These are phyloP conservation scores for Turdus rufiventris DNA, from an alignment of 2,113 vertebrate genomes.

Conservation along the genomic window DNA sequence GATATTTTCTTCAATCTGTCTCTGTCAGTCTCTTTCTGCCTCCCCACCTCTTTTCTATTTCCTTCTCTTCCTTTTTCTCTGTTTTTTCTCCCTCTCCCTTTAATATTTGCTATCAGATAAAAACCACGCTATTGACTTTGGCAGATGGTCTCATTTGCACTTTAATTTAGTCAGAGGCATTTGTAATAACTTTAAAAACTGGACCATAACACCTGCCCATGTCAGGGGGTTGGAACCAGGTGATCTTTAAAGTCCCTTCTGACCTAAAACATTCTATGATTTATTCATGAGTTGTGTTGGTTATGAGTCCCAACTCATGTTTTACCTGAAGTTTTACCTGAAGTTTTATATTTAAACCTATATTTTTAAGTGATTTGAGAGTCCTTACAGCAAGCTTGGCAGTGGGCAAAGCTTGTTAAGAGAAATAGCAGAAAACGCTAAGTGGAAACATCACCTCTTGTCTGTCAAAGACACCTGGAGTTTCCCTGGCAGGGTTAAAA, in stretches of 20 bases:
- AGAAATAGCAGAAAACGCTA: neutral
- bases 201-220: fast-evolving
- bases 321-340: neutral
- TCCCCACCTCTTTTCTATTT: neutral
- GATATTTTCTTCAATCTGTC: neutral
- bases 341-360: neutral
- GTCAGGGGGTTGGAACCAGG: neutral
- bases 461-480: neutral
- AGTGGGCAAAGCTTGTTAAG: neutral
- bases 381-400: neutral
- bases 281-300: neutral
- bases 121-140: neutral
- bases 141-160: too few species aligned
- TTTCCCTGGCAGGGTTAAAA: neutral
- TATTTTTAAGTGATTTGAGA: neutral
- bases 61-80: neutral
- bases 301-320: neutral
- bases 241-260: neutral
- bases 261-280: neutral
- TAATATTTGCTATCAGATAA: neutral
- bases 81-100: neutral
- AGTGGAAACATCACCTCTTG: neutral
- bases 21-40: neutral
- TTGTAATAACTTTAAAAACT: neutral
- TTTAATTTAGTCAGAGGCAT: neutral